These are phyloP conservation scores for Macrosteles quadrilineatus DNA, from an alignment of 1,140 invertebrate species.

Conservation along the genomic window DNA sequence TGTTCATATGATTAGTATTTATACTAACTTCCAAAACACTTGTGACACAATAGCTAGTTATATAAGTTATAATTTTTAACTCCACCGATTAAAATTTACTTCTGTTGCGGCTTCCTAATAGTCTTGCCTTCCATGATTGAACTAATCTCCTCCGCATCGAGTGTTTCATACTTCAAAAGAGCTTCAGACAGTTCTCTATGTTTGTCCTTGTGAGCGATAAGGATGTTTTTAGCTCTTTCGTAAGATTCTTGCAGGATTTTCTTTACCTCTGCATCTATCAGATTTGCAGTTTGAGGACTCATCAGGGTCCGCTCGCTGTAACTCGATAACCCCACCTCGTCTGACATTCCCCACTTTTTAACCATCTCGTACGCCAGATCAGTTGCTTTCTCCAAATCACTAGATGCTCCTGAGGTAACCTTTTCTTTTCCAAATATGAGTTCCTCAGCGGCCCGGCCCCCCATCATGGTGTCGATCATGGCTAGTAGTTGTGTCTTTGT, in stretches of 20 bases:
- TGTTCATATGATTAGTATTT: no score
- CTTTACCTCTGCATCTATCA: slow-evolving; percentile 1
- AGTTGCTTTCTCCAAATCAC: slow-evolving; percentile 60
- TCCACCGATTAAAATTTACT: no score
- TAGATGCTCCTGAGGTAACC: slow-evolving; percentile 64
- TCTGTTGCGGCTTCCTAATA: no score
- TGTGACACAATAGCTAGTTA: no score
- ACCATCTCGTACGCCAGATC: not conserved
- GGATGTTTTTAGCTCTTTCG: slow-evolving; percentile 8
- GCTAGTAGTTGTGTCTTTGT: slow-evolving; percentile 13
- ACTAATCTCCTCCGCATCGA: slow-evolving; percentile 2
- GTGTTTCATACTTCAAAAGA: slow-evolving; percentile 7
- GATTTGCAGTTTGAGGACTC: slow-evolving; percentile 5
- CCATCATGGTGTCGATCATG: slow-evolving; percentile 52
- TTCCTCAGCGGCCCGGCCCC: slow-evolving; percentile 69
- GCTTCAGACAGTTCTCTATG: slow-evolving; percentile 5
- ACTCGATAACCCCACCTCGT: not conserved
- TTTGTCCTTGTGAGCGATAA: not conserved
- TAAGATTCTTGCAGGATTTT: slow-evolving; percentile 10
- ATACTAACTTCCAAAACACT: no score
- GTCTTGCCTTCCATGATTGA: not conserved
- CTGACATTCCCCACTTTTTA: slow-evolving; percentile 13
- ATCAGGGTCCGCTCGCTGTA: not conserved
- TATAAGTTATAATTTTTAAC: no score
- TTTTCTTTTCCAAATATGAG: slow-evolving; percentile 65